Evolutionary conservation across 2,797 vertebrate species (phyloP), one percentile per base, ranked within the genome.

Genomic region (Emys orbicularis): DNA sequence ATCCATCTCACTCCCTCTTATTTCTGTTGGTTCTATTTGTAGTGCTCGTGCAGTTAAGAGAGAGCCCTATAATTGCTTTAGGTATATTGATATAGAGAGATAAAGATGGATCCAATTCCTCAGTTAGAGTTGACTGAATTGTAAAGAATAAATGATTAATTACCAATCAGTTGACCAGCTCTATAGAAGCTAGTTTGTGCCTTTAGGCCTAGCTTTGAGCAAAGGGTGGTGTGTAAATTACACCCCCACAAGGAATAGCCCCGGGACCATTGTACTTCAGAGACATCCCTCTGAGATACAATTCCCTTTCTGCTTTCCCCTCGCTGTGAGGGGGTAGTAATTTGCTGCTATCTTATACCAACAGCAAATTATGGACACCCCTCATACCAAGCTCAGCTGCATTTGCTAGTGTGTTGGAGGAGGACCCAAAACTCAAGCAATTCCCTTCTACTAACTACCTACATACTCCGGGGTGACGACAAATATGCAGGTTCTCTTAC

Each of bases 151-250:
- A 76, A 68, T 68, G 41, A 54, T 57, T 87, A 61, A 68, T 25
- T 85, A 81, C 74, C 81, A n/a, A 19, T 9, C 50, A 84, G 1
- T 1, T 34, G 31, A 18, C 44, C 21, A 21, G 52, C 10, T 74
- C 41, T 31, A 3, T 4, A 84, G n/a, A 29, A n/a, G 34, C 29
- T 37, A 80, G 18, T 23, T 37, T 13, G 81, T 82, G 13, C 61
- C 15, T 82, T 72, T 50, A 72, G 52, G 83, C 44, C 25, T n/a
- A 2, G 0, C 6, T 84, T 25, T 93, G 59, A 49, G 34, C 21
- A 80, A 9, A 54, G 7, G 56, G 54, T 56, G 1, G 0, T 21
- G 4, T 1, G 0, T 16, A 53, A 84, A 5, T 84, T 47, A 11
- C 12, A 3, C 19, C 37, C 37, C 37, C 37, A 57, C 23, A 10